Percentiles rank a stretch among this genome's conserved stretches.
Evolutionary conservation across 2,888 invertebrate species (phyloP).

Genomic region (Caenorhabditis sinica): DNA sequence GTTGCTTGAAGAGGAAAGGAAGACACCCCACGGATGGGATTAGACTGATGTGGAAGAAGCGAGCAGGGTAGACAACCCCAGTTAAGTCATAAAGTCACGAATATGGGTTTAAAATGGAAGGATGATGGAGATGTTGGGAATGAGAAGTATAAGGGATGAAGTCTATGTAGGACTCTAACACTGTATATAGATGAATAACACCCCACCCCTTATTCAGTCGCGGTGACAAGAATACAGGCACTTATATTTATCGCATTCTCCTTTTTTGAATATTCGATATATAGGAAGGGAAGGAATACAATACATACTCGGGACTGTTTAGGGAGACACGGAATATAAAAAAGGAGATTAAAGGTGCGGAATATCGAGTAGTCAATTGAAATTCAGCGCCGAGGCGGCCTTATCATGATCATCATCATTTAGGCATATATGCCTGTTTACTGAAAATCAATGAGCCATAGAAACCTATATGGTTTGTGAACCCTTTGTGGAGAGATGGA

Average conservation of each 20-base stretch:
- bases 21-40: constrained; percentile 64
- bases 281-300: neutral
- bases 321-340: neutral
- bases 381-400: constrained; percentile 49
- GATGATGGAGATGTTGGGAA: neutral
- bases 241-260: neutral
- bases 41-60: constrained; percentile 55
- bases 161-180: too few species aligned
- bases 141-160: neutral
- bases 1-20: constrained; percentile 51
- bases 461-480: neutral
- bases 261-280: constrained; percentile 5
- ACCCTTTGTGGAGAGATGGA: too few species aligned
- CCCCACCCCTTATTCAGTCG: too few species aligned
- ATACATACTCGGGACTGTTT: neutral
- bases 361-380: constrained; percentile 43
- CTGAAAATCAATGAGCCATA: constrained; percentile 61
- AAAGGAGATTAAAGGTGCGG: constrained; percentile 47
- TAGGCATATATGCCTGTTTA: constrained; percentile 48
- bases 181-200: too few species aligned
- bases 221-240: neutral
- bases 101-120: neutral
- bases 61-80: constrained; percentile 9
- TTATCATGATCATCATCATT: constrained; percentile 51
- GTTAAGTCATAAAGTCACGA: constrained; percentile 2